phyloP scores from a whole-genome alignment of 2,113 vertebrate genomes.

The Colius striatus region DNA sequence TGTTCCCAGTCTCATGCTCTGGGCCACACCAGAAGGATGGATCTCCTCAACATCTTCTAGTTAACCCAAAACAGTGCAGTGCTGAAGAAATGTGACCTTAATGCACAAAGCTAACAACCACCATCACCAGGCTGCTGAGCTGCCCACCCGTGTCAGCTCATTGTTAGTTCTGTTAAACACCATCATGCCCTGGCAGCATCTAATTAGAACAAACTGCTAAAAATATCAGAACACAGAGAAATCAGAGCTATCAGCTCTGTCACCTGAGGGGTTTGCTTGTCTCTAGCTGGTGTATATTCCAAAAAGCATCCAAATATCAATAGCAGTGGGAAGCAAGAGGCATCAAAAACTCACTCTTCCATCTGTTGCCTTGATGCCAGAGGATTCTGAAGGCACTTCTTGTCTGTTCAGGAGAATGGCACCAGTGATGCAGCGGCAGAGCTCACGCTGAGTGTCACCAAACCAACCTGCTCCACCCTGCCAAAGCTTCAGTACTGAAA shows the following conservation, averaged over 20 bases:
- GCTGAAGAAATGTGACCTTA: neutral
- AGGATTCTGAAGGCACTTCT: neutral
- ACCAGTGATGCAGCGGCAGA: neutral
- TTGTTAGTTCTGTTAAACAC: accelerated
- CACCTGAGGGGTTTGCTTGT: too few relatives aligned
- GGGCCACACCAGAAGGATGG: neutral
- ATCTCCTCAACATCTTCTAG: neutral
- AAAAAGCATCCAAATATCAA: neutral
- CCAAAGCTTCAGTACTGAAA: neutral
- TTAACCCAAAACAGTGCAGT: neutral
- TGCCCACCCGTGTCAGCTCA: accelerated
- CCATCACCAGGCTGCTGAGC: neutral
- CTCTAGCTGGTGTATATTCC: neutral
- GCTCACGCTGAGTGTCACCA: neutral
- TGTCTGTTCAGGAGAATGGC: accelerated
- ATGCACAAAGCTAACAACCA: accelerated
- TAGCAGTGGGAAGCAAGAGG: neutral
- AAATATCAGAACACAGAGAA: too few relatives aligned
- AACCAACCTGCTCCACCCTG: neutral
- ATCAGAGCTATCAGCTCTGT: too few relatives aligned
- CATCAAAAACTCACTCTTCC: neutral
- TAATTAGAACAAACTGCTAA: too few relatives aligned
- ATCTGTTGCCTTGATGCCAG: accelerated
- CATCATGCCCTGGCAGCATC: neutral
- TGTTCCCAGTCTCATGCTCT: too few relatives aligned